Evolutionary conservation across 2,888 invertebrate genomes (phyloP).

Genomic region (Punctoribates punctum): DNA sequence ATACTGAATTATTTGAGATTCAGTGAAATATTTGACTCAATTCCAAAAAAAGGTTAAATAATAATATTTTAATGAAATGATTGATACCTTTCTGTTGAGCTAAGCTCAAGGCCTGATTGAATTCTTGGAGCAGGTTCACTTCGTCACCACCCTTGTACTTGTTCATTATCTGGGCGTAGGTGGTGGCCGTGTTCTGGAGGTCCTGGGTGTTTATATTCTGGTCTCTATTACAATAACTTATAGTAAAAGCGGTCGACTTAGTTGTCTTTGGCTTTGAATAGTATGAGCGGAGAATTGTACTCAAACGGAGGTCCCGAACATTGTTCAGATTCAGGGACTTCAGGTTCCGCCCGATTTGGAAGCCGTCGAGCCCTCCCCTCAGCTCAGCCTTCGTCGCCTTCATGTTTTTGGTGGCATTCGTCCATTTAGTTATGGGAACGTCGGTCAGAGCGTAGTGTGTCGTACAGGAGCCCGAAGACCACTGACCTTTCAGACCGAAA

Average conservation of each 20-base stretch:
- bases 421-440: not conserved
- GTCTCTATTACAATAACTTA: constrained; percentile 35
- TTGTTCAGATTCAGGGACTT: not conserved
- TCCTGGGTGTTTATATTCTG: not conserved
- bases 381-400: constrained; percentile 41
- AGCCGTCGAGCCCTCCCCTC: constrained; percentile 44
- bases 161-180: too few relatives aligned
- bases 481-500: constrained; percentile 38
- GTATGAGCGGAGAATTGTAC: constrained; percentile 47
- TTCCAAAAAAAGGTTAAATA: too few relatives aligned
- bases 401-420: not conserved
- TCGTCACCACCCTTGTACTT: too few relatives aligned
- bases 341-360: constrained; percentile 37
- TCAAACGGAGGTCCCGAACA: constrained; percentile 40
- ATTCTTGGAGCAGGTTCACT: too few relatives aligned
- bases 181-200: not conserved
- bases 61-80: too few relatives aligned
- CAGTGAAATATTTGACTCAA: too few relatives aligned
- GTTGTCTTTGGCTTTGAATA: constrained; percentile 43
- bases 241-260: not conserved
- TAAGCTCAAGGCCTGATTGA: too few relatives aligned
- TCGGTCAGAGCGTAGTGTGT: constrained; percentile 37
- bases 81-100: too few relatives aligned
- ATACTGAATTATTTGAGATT: too few relatives aligned
- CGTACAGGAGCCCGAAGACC: constrained; percentile 39